These are phyloP conservation scores for Trachelus troglodyta DNA, from an alignment of 2,888 invertebrate genomes.

Conservation along the genomic window DNA sequence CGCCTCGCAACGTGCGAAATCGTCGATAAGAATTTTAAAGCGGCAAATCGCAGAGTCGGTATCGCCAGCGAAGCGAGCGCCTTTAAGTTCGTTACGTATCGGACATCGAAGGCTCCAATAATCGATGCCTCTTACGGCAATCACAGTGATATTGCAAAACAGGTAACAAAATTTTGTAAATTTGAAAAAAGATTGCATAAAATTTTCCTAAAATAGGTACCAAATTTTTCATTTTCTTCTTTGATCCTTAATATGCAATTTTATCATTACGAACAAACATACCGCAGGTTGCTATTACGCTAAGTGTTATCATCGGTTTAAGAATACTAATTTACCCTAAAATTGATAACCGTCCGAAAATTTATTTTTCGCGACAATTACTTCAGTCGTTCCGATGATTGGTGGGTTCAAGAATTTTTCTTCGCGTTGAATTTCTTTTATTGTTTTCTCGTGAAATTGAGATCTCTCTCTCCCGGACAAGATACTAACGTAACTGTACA, in stretches of 20 bases:
- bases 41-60: background rate
- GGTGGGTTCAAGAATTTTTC: background rate
- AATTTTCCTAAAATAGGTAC: background rate
- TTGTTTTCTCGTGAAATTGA: background rate
- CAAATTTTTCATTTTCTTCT: background rate
- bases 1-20: background rate
- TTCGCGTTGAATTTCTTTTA: background rate
- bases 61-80: background rate
- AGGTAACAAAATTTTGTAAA: background rate
- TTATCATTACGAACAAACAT: background rate
- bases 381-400: background rate
- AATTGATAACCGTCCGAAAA: background rate
- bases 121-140: background rate
- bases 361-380: background rate
- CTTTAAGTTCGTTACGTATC: background rate
- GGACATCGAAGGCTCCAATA: background rate
- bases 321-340: too few species aligned
- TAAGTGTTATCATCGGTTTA: background rate
- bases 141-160: background rate
- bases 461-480: background rate
- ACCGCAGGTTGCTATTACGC: background rate
- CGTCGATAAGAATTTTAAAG: background rate
- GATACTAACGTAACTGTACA: background rate
- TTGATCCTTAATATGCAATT: background rate
- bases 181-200: background rate